Base-by-base conservation (phyloP, 2,797 vertebrate genomes). In the Lutjanus argentimaculatus region DNA sequence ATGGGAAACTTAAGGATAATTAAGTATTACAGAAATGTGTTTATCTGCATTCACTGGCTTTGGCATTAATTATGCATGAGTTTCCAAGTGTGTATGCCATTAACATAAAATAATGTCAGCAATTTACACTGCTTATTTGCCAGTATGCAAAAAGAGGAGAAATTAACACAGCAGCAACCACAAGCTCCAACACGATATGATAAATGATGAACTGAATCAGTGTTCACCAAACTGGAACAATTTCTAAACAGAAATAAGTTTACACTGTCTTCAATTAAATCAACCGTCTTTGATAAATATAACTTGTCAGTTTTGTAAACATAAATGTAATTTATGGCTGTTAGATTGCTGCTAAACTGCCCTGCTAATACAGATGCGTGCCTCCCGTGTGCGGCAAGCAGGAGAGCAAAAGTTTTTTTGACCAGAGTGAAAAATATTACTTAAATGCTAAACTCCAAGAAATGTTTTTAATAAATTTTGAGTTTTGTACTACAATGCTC, bases 101-200 rank as follows among this genome's bases (percentile, higher is more conserved):
- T 89, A 85, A 74, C 75, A 84, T 89, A 79, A 88, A 75, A 70
- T 56, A 82, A 80, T 19, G 61, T 86, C 83, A 87, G 82, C 67
- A 10, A 53, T 91, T 88, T 86, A 69, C 52, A 51, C 67, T 62
- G 71, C 58, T 67, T 58, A 62, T 56, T 77, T 77, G 71, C 21
- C 40, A 64, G 53, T 6, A 9, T 65, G 71, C 76, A 58, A 75
- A 80, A 77, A 61, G 63, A 67, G 49, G 17, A 72, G 58, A 67
- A 17, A 80, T 57, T 53, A 69, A 75, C 43, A 72, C 67, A 71
- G 75, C 57, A 65, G 68, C 74, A 76, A 16, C 9, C 14, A 65
- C 3, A 17, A 57, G 8, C n/a, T 59, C 12, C 4, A 75, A 71
- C 1, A 69, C 8, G 6, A 36, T 3, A 36, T 2, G 30, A 36